Conservation (phyloP, 2,113 vertebrate species). For the Mesembrinibis cayennensis region DNA sequence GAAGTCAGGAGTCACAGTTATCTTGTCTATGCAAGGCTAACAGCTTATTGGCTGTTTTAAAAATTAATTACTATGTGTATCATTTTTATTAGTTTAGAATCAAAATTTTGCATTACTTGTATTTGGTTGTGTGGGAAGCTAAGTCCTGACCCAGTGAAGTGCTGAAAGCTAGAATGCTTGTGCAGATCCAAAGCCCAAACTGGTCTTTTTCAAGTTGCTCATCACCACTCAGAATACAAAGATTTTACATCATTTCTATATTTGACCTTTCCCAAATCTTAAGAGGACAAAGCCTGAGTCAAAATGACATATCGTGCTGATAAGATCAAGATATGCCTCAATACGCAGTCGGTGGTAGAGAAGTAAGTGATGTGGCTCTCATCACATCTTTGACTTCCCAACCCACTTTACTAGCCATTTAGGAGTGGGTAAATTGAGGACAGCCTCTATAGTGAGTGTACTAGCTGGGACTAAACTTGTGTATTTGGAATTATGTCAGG, state of each 20-base stretch:
- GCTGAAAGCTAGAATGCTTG: background rate
- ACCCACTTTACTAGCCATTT: background rate
- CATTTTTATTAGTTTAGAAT: background rate
- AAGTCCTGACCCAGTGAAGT: background rate
- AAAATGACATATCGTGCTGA: background rate
- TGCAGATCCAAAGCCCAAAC: background rate
- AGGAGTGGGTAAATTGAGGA: background rate
- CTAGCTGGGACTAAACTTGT: background rate
- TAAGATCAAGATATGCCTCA: background rate
- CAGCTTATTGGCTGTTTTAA: background rate
- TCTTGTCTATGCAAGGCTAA: background rate
- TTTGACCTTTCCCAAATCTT: background rate
- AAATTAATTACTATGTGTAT: background rate
- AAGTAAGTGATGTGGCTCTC: background rate
- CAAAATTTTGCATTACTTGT: background rate
- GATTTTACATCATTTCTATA: background rate
- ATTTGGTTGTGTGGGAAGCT: background rate
- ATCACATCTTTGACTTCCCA: background rate
- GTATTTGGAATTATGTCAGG: background rate
- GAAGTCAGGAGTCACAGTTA: fast-evolving
- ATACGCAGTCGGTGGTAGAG: background rate
- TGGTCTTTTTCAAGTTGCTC: background rate
- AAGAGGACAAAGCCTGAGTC: background rate
- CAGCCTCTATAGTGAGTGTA: too few relatives aligned
- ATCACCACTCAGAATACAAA: background rate